Base-by-base conservation (phyloP, 2,797 vertebrate genomes). In the Channa striata region DNA sequence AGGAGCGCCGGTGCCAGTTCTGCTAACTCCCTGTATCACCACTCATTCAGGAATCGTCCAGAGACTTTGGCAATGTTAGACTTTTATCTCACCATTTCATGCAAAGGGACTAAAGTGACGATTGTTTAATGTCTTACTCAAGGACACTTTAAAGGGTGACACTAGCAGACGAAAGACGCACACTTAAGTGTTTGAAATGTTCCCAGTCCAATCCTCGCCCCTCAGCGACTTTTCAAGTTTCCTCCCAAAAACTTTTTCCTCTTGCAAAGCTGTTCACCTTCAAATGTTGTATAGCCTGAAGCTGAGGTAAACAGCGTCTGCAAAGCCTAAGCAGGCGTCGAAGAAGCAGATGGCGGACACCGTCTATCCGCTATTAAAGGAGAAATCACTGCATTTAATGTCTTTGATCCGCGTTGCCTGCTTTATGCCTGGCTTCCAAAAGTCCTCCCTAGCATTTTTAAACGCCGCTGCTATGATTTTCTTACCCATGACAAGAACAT, bases 291-390 rank as follows among this genome's bases (percentile, higher is more conserved):
- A 37, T 33, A n/a, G 47, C 40, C 61, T 42, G 17, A 56, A 65
- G 61, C 64, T n/a, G 52, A 71, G 48, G 39, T 43, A 49, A 75
- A 64, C 42, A 59, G 39, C 21, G 40, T 58, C 37, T 14, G n/a
- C 3, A 19, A 69, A 50, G 6, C 34, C 2, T 48, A 71, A 36
- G 49, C 37, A 49, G 59, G 59, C 11, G 1, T 16, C 17, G 11
- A 37, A 65, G 52, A 21, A 66, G 61, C 61, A 81, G 73, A 61
- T 79, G 79, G 60, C 6, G n/a, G 47, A 49, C 14, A 19, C 37
- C 39, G 33, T 66, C 65, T 19, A 53, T 73, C 65, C 25, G 63
- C 33, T 63, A 21, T 66, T 60, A 53, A 69, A 47, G 64, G 36
- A 43, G n/a, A 74, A 64, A 49, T 20, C 60, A 30, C 42, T 53